phyloP scores from a whole-genome alignment of 2,113 vertebrate genomes.

The Drymodes brunneopygia region DNA sequence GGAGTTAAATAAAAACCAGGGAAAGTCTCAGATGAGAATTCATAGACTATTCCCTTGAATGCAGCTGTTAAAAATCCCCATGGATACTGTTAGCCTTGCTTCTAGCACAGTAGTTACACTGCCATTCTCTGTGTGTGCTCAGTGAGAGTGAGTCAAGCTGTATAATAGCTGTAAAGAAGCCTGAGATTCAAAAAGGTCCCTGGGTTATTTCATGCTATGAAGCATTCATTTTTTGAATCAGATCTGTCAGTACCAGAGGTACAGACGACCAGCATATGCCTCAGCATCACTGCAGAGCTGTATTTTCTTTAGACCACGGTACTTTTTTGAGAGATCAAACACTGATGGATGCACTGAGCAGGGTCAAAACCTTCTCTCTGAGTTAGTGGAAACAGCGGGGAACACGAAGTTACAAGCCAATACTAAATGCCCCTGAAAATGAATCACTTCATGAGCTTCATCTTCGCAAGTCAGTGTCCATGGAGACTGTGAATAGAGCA shows the following conservation, averaged over 20 bases:
- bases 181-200: slow-evolving; percentile 20
- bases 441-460: neutral
- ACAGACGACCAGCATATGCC: neutral
- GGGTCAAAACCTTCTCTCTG: neutral
- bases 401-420: neutral
- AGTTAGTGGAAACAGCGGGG: slow-evolving; percentile 14
- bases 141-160: neutral
- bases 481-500: neutral
- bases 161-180: neutral
- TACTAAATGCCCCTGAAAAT: slow-evolving; percentile 4
- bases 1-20: neutral
- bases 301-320: neutral
- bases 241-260: slow-evolving; percentile 3
- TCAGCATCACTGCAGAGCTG: neutral
- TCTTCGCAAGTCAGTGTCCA: neutral
- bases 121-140: neutral
- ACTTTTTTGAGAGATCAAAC: neutral
- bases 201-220: slow-evolving; percentile 23
- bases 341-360: neutral
- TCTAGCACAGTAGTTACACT: neutral
- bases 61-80: neutral
- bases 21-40: slow-evolving; percentile 19
- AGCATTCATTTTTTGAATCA: slow-evolving; percentile 23
- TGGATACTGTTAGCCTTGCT: neutral
- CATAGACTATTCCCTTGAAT: neutral